phyloP scores from a whole-genome alignment of 2,113 vertebrate species.

The Felis chaus region DNA sequence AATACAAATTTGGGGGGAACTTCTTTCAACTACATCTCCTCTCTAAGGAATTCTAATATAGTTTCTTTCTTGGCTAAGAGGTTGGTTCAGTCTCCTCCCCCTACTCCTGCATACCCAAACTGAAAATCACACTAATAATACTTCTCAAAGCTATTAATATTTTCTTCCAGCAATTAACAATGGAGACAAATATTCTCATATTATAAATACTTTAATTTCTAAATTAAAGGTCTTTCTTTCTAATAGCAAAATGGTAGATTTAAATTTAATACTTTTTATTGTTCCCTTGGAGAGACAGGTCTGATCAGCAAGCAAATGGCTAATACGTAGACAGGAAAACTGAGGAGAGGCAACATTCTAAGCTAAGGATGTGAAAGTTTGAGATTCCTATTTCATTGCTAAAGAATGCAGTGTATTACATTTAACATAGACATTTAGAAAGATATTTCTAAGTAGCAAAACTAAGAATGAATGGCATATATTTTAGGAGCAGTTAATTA shows the following conservation, averaged over 20 bases:
- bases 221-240: background rate
- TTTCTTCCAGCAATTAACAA: background rate
- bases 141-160: background rate
- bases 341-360: background rate
- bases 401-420: background rate
- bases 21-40: background rate
- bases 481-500: slow-evolving; percentile 39
- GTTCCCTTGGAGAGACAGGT: background rate
- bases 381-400: background rate
- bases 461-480: background rate
- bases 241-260: background rate
- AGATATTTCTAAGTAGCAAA: background rate
- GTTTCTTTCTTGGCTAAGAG: background rate
- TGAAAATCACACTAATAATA: background rate
- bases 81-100: background rate
- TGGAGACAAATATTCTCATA: background rate
- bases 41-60: background rate
- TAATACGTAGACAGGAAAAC: background rate
- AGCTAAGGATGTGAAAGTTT: background rate
- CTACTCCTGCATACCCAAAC: background rate
- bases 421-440: background rate
- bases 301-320: background rate
- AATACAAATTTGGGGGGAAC: background rate
- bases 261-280: background rate
- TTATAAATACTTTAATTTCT: background rate